phyloP scores from a whole-genome alignment of 2,113 vertebrate genomes.

The Passer domesticus region DNA sequence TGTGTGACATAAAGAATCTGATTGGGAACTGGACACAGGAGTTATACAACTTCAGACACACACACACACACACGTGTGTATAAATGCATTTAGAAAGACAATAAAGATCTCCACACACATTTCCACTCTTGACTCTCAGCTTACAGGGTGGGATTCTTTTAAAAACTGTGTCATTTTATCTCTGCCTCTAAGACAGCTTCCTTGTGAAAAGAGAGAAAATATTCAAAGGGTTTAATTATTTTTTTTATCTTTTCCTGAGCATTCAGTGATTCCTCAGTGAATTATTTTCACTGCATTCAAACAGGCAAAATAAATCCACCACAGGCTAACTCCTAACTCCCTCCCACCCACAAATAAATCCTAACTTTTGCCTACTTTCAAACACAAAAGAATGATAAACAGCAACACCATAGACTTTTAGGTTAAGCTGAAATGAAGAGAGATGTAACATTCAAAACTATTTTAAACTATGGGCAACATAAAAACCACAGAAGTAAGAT shows the following conservation, averaged over 20 bases:
- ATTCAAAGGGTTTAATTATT: neutral
- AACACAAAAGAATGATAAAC: neutral
- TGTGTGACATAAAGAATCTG: neutral
- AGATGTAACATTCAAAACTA: neutral
- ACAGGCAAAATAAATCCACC: constrained; percentile 22
- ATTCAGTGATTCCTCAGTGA: neutral
- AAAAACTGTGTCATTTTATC: neutral
- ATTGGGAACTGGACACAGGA: neutral
- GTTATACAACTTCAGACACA: neutral
- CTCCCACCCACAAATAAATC: neutral
- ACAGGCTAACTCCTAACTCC: neutral
- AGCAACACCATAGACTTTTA: neutral
- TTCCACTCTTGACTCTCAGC: neutral
- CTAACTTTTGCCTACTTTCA: neutral
- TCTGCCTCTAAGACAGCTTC: neutral
- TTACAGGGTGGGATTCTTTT: neutral
- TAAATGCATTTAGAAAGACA: neutral
- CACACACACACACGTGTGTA: rapidly evolving
- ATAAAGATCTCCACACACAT: neutral
- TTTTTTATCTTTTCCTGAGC: neutral
- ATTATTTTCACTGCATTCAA: neutral
- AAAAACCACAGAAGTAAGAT: neutral
- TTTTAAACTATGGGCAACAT: neutral
- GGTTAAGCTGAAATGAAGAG: neutral
- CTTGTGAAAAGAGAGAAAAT: neutral